Evolutionary conservation across 2,113 vertebrate genomes (phyloP).

Genomic region (Crotophaga sulcirostris): DNA sequence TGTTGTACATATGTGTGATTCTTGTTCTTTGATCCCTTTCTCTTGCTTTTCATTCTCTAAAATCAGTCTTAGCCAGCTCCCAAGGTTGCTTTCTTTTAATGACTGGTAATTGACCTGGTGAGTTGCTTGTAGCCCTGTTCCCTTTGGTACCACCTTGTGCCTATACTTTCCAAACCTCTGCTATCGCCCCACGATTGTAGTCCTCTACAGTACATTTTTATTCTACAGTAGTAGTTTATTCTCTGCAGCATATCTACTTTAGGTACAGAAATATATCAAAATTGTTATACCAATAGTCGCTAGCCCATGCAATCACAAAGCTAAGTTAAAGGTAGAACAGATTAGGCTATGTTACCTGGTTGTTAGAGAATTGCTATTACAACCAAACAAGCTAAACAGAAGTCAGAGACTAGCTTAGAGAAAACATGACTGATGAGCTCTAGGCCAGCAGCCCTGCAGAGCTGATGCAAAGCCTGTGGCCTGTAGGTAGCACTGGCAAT

Average conservation of each 20-base stretch:
- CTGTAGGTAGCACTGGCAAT: not conserved
- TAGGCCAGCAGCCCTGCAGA: not conserved
- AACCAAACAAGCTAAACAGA: not conserved
- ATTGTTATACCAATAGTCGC: fast-evolving
- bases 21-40: not conserved
- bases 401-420: not conserved
- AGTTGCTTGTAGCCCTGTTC: not conserved
- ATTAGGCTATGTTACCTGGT: not conserved
- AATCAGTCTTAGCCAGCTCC: not conserved
- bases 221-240: not conserved
- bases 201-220: not conserved
- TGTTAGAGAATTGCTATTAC: not conserved
- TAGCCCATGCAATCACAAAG: not conserved
- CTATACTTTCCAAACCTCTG: not conserved
- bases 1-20: not conserved
- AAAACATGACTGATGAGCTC: not conserved
- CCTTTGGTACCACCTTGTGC: not conserved
- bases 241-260: not conserved
- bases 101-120: not conserved
- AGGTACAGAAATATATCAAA: not conserved
- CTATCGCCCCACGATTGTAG: not conserved
- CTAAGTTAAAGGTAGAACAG: not conserved
- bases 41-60: not conserved
- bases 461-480: not conserved
- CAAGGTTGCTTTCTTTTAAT: not conserved